These are phyloP conservation scores for Amblyraja radiata DNA, from an alignment of 2,797 vertebrate species.

Conservation along the genomic window DNA sequence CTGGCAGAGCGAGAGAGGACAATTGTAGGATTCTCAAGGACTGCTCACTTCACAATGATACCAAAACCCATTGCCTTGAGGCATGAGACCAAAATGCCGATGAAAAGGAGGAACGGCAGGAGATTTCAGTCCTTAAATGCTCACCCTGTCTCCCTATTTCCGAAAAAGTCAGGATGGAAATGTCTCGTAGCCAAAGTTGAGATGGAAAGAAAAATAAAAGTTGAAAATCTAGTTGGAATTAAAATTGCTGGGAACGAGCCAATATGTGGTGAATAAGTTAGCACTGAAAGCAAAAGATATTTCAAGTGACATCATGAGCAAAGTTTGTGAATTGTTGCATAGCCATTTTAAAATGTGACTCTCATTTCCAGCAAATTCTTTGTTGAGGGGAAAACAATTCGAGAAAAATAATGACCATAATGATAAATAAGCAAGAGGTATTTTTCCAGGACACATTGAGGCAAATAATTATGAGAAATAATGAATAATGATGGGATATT, in stretches of 20 bases:
- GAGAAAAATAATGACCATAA: neutral
- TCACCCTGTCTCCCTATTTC: neutral
- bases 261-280: neutral
- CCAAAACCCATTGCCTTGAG: no score
- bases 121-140: neutral
- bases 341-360: neutral
- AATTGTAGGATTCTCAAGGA: no score
- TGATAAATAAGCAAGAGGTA: neutral
- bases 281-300: neutral
- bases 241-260: neutral
- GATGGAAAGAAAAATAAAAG: neutral
- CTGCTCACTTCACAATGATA: no score
- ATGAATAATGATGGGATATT: no score
- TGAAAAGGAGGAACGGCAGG: no score
- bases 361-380: constrained; percentile 22
- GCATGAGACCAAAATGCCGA: no score
- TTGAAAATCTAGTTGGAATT: neutral
- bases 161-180: no score
- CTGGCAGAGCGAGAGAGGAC: no score
- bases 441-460: neutral
- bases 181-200: neutral
- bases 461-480: neutral
- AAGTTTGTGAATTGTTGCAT: neutral
- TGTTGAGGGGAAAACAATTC: neutral
- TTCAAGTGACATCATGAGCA: neutral